Percentiles rank a stretch among this genome's conserved stretches.
phyloP scores from a whole-genome alignment of 2,888 invertebrate genomes.

The Dryocosmus kuriphilus region DNA sequence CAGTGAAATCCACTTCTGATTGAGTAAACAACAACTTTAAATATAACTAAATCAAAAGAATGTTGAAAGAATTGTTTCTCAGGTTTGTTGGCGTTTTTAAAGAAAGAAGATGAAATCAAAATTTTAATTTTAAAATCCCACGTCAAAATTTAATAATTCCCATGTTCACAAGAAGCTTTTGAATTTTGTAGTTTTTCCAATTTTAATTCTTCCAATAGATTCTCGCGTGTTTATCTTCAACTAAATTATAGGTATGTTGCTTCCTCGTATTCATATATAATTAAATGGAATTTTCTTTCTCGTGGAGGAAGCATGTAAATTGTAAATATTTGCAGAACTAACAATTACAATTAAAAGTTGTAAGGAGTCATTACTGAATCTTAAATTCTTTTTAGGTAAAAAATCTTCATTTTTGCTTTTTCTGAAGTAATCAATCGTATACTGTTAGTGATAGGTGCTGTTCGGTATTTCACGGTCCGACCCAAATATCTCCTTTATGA shows the following conservation, averaged over 20 bases:
- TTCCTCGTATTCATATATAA: conserved; percentile 29
- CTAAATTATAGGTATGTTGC: conserved; percentile 17
- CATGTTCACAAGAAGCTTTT: neutral
- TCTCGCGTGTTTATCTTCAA: conserved; percentile 9
- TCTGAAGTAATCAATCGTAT: no score
- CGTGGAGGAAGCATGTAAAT: conserved; percentile 7
- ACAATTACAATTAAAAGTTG: neutral
- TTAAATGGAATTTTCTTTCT: conserved; percentile 23
- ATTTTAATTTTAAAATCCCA: no score
- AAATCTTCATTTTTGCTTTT: no score
- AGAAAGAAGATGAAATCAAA: neutral
- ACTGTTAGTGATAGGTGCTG: no score
- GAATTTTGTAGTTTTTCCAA: neutral
- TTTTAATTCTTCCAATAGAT: conserved; percentile 8
- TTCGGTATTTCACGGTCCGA: no score
- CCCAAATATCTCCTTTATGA: no score
- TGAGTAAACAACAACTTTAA: neutral
- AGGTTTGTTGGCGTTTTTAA: no score
- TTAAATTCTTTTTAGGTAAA: no score
- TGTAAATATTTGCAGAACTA: conserved; percentile 23
- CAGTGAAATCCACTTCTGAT: neutral
- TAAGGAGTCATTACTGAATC: no score
- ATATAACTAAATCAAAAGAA: neutral
- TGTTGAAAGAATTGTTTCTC: neutral
- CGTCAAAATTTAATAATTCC: neutral